These are phyloP conservation scores for Eidolon dupreanum DNA, from an alignment of 2,797 vertebrate genomes.

Conservation along the genomic window DNA sequence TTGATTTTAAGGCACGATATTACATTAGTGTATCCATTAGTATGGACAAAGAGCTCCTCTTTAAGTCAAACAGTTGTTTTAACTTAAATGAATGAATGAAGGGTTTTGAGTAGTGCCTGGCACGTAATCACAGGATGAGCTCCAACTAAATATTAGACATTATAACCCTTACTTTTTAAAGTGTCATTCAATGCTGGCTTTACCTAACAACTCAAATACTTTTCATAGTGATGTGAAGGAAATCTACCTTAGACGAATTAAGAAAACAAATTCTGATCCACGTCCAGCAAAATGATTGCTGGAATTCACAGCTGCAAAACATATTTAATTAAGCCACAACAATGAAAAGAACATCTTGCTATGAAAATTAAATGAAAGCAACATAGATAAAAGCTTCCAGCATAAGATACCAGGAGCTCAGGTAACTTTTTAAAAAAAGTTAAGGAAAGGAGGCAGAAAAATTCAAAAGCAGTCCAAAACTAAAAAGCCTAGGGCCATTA, in stretches of 20 bases:
- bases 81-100: background rate
- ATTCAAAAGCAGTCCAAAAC: background rate
- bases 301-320: background rate
- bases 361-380: background rate
- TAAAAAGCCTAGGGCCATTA: background rate
- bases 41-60: background rate
- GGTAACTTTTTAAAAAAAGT: background rate
- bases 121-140: background rate
- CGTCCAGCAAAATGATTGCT: background rate
- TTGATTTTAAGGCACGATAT: background rate
- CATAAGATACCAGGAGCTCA: background rate
- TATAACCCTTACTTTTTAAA: background rate
- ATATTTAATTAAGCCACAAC: conserved; percentile 10
- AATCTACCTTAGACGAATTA: background rate
- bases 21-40: background rate
- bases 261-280: background rate
- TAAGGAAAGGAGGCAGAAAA: background rate
- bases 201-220: background rate
- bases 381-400: background rate
- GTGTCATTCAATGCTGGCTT: background rate
- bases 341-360: conserved; percentile 22
- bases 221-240: background rate
- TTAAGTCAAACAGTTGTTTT: background rate
- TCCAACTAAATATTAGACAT: background rate
- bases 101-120: background rate